A percentile compares a stretch with the other conserved stretches of the same genome.
phyloP scores from a whole-genome alignment of 2,888 invertebrate genomes.

The Stenurella melanura region DNA sequence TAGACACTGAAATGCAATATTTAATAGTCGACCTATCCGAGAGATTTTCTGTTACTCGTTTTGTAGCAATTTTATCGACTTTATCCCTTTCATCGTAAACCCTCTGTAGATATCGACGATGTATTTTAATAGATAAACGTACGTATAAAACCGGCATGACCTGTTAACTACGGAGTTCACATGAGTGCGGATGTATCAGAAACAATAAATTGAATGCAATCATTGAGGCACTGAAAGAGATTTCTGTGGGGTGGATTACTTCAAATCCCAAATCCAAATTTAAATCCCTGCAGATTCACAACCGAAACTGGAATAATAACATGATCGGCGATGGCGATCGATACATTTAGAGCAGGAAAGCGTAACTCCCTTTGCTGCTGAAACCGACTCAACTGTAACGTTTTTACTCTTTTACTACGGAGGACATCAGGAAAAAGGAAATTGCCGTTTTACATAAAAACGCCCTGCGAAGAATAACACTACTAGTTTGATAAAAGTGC shows the following conservation, averaged over 20 bases:
- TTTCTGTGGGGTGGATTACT: conserved; percentile 49
- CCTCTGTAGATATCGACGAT: too few relatives aligned
- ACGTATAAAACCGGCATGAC: not conserved
- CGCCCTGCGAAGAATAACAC: conserved; percentile 16
- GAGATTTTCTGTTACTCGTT: too few relatives aligned
- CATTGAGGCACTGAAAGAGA: conserved; percentile 32
- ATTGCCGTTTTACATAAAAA: conserved; percentile 62
- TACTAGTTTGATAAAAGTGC: not conserved
- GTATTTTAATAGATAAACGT: too few relatives aligned
- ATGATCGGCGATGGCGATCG: conserved; percentile 50
- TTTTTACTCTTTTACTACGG: conserved; percentile 48
- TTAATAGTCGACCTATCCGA: too few relatives aligned
- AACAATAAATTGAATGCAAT: conserved; percentile 41
- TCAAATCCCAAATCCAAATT: conserved; percentile 54
- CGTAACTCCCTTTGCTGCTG: conserved; percentile 42
- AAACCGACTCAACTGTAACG: conserved; percentile 48
- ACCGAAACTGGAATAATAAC: conserved; percentile 52
- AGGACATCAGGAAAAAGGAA: conserved; percentile 59
- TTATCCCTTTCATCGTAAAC: too few relatives aligned
- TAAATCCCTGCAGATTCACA: conserved; percentile 54
- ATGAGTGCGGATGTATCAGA: conserved; percentile 22
- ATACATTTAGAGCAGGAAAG: conserved; percentile 48
- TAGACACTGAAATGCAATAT: too few relatives aligned
- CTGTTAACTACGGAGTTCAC: conserved; percentile 4
- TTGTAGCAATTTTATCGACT: too few relatives aligned